phyloP scores from a whole-genome alignment of 1,140 invertebrate species.

The Bathynomus jamesi region DNA sequence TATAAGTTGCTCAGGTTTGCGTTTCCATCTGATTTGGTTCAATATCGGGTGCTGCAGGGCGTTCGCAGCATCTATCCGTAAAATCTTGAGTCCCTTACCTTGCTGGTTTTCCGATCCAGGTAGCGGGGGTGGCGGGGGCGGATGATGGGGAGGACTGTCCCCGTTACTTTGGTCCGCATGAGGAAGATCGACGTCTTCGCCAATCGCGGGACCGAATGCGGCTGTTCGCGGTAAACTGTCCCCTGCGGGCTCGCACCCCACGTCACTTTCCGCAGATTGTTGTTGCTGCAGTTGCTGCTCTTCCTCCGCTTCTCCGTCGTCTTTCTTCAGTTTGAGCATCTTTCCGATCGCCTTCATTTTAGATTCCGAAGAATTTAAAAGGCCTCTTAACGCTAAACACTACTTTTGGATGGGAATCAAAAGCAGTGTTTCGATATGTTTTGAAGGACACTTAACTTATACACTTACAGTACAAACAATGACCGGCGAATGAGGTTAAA shows the following conservation, averaged over 20 bases:
- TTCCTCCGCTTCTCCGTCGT: constrained; percentile 22
- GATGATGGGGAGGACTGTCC: constrained; percentile 28
- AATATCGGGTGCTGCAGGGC: no score
- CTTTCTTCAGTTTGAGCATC: constrained; percentile 28
- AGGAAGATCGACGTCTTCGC: constrained; percentile 22
- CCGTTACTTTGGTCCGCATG: constrained; percentile 22
- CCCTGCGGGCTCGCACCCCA: constrained; percentile 12
- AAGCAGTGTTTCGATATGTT: no score
- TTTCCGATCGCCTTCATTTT: constrained; percentile 26
- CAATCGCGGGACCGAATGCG: constrained; percentile 16
- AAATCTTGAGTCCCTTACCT: no score
- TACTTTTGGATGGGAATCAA: no score
- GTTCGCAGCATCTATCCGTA: no score
- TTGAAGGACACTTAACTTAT: neutral
- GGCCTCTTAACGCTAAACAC: neutral
- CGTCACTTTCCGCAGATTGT: constrained; percentile 26
- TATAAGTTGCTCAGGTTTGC: no score
- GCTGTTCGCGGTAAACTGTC: constrained; percentile 7
- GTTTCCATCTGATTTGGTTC: no score
- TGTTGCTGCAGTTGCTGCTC: constrained; percentile 25
- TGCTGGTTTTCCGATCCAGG: constrained; percentile 18
- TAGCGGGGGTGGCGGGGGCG: constrained; percentile 22
- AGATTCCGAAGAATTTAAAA: neutral
- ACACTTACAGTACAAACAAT: no score
- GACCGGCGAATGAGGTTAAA: no score